Evolutionary conservation across 2,113 vertebrate species (phyloP), one percentile per base, ranked within the genome.

Genomic region (Stigmatopora argus): DNA sequence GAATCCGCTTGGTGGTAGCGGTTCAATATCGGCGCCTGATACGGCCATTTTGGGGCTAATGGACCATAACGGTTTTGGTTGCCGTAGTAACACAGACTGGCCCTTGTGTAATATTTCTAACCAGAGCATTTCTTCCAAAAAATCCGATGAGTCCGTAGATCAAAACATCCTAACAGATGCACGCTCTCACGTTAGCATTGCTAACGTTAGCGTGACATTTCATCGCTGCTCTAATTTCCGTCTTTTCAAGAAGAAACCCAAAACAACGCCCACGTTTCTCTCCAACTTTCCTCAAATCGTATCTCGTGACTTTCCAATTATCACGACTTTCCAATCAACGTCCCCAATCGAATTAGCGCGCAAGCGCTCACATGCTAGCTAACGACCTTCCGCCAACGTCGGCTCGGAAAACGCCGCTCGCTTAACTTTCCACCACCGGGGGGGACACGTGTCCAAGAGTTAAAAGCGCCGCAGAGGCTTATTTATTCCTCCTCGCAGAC

Each of bases 401-500:
- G 21, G 51, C 51, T 5, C 45, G 44, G 44, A 45, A 45, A 45
- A 45, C 7, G 44, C 44, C 1, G 12, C 44, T 10, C 44, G 38
- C 8, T 45, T 45, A 1, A 11, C 19, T 53, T 53, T 12, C 21
- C 51, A 14, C 51, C 21, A 6, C 51, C 13, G 19, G 51, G 12
- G 19, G 51, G 5, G 21, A 23, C 51, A 23, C 51, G 51, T 53
- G 11, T 53, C 11, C 51, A 78, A 73, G 77, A 77, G 81, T 87
- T 87, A 83, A 80, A 85, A 73, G 64, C 69, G 67, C 71, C 58
- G 70, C 70, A 78, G 69, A 79, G 72, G 75, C 79, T 81, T 77
- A 85, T 90, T 88, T 88, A 78, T 88, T 84, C 72, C 73, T 81
- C 56, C 63, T 8, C 68, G 74, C 83, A 77, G 81, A 74, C 79